Base-by-base conservation (phyloP, 1,140 invertebrate species). In the Akabosia matsudoensis region DNA sequence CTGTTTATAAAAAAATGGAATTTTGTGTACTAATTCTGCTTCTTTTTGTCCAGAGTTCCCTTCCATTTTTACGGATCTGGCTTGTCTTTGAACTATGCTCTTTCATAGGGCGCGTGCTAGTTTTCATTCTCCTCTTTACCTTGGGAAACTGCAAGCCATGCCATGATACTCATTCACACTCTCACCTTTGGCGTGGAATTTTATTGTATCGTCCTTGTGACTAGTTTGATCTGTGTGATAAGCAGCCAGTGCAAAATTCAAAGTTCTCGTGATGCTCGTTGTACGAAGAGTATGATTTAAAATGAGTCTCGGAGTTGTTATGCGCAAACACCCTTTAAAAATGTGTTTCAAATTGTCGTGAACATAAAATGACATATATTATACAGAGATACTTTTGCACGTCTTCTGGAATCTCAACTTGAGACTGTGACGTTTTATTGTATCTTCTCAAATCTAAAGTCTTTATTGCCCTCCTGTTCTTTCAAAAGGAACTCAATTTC, bases 51-150 rank as follows among this genome's bases (percentile, higher is more conserved):
- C n/a, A 67, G 61, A 7, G 13, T 30, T 30, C 61, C 13, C 4
- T 7, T 10, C 24, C 30, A 4, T 4, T 31, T 7, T 30, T 67
- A n/a, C 28, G 24, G 61, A 67, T n/a, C 22, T 67, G 61, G 61
- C 24, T 67, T 1, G 30, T 30, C 4, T 30, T 67, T 67, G 61
- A 67, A 31, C 24, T 67, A 30, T 67, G 61, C 61, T 13, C 61
- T 1, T 67, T 67, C 31, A 30, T 67, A 14, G 61, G 13, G 4
- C 22, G 61, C 28, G n/a, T 67, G 3, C 2, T 31, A 2, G 61
- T 67, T 28, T 67, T 67, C n/a, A 30, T 67, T 30, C 13, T 67
- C 13, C 61, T 67, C 61, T 67, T 67, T 30, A 67, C 61, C 4
- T n/a, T 67, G 4, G 61, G 61, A 4, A 67, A 67, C n/a, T 67